Percentiles rank a stretch among this genome's conserved stretches.
phyloP scores from a whole-genome alignment of 2,113 vertebrate species.

The Apteryx owenii region DNA sequence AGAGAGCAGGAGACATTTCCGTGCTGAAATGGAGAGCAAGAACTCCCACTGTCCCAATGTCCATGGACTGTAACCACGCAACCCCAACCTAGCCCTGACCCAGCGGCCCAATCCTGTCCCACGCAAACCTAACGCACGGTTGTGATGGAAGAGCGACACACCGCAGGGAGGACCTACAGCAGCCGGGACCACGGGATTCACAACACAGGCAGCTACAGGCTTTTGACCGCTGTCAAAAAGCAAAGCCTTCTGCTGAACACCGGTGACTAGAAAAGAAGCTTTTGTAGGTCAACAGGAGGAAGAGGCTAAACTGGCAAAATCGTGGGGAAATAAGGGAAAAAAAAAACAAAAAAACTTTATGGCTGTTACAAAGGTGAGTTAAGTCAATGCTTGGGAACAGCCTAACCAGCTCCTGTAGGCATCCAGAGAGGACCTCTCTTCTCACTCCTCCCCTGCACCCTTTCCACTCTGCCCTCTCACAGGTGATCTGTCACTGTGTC shows the following conservation, averaged over 20 bases:
- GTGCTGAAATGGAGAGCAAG: too few relatives aligned
- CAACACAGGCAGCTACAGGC: not conserved
- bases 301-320: not conserved
- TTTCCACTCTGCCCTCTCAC: not conserved
- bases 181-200: not conserved
- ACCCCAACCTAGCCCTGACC: not conserved
- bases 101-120: not conserved
- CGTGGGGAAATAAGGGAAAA: not conserved
- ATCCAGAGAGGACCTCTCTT: not conserved
- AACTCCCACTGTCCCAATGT: too few relatives aligned
- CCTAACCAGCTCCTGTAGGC: not conserved
- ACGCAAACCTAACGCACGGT: not conserved
- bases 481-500: not conserved
- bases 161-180: not conserved
- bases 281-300: not conserved
- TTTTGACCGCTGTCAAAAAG: not conserved
- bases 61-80: too few relatives aligned
- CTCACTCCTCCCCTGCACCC: not conserved
- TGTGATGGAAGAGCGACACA: rapidly evolving
- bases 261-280: not conserved
- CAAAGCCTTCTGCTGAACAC: not conserved
- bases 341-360: not conserved
- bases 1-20: too few relatives aligned
- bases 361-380: not conserved
- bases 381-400: not conserved